A percentile compares a stretch with the other conserved stretches of the same genome.
Conservation (phyloP, 2,113 vertebrate genomes). For the Speoplatyrhinus poulsoni region DNA sequence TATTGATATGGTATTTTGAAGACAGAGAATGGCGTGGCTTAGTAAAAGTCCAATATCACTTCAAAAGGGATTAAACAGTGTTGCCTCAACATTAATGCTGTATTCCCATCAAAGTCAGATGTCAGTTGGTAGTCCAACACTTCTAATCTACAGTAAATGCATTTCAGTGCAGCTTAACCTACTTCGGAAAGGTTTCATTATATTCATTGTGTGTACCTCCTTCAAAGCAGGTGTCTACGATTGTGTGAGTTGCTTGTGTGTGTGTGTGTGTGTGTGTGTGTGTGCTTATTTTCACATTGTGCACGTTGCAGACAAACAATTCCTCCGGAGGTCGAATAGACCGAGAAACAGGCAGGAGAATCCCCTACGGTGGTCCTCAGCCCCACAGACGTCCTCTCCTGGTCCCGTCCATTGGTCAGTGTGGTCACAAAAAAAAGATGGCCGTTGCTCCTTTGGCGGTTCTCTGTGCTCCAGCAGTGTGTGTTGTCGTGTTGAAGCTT, state of each 20-base stretch:
- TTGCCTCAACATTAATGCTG: too few species aligned
- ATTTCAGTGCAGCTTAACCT: too few species aligned
- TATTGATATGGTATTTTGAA: neutral
- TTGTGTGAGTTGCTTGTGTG: slow-evolving; percentile 35
- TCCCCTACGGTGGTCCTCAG: slow-evolving; percentile 72
- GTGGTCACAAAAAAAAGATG: slow-evolving; percentile 11
- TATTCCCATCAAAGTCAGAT: too few species aligned
- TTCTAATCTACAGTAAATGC: too few species aligned
- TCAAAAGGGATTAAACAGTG: too few species aligned
- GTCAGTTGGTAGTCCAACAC: too few species aligned
- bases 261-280: slow-evolving; percentile 17
- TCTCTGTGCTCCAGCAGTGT: slow-evolving; percentile 26
- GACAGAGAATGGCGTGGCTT: too few species aligned
- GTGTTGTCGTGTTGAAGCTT: slow-evolving; percentile 38
- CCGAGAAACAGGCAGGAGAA: slow-evolving; percentile 76
- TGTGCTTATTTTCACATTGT: slow-evolving; percentile 7
- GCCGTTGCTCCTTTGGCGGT: slow-evolving; percentile 3
- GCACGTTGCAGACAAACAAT: slow-evolving; percentile 65
- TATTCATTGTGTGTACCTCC: neutral
- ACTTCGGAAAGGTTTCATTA: too few species aligned
- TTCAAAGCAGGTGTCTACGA: slow-evolving; percentile 20
- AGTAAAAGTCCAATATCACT: too few species aligned
- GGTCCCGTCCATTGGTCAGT: slow-evolving; percentile 93
- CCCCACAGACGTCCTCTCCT: slow-evolving; percentile 81
- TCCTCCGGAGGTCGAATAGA: slow-evolving; percentile 77